Percentiles rank a stretch among this genome's conserved stretches.
phyloP scores from a whole-genome alignment of 2,113 vertebrate species.

The Scartelaos histophorus region DNA sequence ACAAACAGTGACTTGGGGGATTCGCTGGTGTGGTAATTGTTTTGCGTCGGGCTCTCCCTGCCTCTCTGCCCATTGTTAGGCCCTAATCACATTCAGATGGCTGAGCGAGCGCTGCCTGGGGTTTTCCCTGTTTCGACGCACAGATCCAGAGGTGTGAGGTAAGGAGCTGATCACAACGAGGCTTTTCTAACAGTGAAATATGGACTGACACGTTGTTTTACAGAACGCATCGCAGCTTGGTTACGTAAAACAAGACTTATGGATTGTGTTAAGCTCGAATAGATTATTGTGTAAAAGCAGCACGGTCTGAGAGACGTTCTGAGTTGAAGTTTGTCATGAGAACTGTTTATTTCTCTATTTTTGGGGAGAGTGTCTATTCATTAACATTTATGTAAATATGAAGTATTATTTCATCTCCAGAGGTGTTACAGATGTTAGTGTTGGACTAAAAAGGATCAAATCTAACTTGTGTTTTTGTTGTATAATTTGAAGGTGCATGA shows the following conservation, averaged over 20 bases:
- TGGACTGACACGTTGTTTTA: background rate
- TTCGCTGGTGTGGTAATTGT: slow-evolving; percentile 61
- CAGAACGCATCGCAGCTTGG: background rate
- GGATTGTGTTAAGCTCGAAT: background rate
- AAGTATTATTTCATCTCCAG: too few relatives aligned
- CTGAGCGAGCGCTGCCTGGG: slow-evolving; percentile 32
- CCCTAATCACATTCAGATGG: slow-evolving; percentile 71
- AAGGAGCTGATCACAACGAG: slow-evolving; percentile 30
- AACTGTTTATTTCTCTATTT: too few relatives aligned
- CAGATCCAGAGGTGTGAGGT: slow-evolving; percentile 46
- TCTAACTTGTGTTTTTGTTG: too few relatives aligned
- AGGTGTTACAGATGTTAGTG: too few relatives aligned
- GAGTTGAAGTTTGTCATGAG: background rate
- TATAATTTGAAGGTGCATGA: too few relatives aligned
- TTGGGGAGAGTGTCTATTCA: too few relatives aligned
- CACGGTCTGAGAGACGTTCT: background rate
- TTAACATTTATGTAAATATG: too few relatives aligned
- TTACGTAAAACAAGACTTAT: background rate
- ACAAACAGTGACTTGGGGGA: slow-evolving; percentile 58
- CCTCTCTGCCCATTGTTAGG: slow-evolving; percentile 60
- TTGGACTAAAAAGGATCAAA: too few relatives aligned
- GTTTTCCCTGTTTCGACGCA: slow-evolving; percentile 59
- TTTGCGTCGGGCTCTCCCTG: slow-evolving; percentile 57
- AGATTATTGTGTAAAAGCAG: background rate
- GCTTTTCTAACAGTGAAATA: slow-evolving; percentile 8